Percentiles rank a stretch among this genome's conserved stretches.
These are phyloP conservation scores for Agraylea sexmaculata DNA, from an alignment of 1,140 invertebrate species.

Conservation along the genomic window DNA sequence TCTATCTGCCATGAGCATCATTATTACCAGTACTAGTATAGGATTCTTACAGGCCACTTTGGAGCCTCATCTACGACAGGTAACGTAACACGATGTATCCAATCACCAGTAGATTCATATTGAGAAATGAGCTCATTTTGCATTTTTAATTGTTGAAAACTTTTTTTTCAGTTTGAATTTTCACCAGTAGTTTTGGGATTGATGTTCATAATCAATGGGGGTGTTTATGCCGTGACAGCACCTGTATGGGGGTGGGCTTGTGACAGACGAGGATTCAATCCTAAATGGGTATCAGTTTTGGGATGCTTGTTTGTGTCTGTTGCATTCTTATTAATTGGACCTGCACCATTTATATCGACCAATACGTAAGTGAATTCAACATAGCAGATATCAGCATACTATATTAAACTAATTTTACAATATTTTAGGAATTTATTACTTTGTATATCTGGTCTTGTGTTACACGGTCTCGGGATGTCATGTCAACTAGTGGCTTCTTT, in stretches of 20 bases:
- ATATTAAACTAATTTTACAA: conserved; percentile 5
- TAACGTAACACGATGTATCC: conserved; percentile 18
- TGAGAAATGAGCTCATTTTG: no score
- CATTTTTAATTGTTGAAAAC: not conserved
- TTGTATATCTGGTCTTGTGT: conserved; percentile 53
- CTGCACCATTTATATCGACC: conserved; percentile 55
- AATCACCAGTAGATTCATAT: conserved; percentile 23
- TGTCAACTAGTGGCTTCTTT: conserved; percentile 71
- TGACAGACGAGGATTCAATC: conserved; percentile 47
- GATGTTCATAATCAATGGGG: conserved; percentile 82
- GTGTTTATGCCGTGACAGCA: conserved; percentile 68
- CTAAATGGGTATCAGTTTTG: conserved; percentile 54
- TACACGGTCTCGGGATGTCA: conserved; percentile 70
- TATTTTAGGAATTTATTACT: conserved; percentile 51
- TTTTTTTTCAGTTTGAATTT: conserved; percentile 42
- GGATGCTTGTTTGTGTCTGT: conserved; percentile 53
- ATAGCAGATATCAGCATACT: conserved; percentile 1
- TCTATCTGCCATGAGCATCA: conserved; percentile 54
- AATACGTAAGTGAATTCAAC: conserved; percentile 40
- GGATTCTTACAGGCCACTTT: conserved; percentile 72
- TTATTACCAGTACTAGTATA: conserved; percentile 66
- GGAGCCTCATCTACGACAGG: conserved; percentile 68
- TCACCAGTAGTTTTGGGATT: conserved; percentile 64
- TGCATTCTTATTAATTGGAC: conserved; percentile 62
- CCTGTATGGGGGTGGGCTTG: conserved; percentile 72